A percentile compares a stretch with the other conserved stretches of the same genome.
phyloP scores from a whole-genome alignment of 1,140 invertebrate genomes.

The Trichonephila clavipes region DNA sequence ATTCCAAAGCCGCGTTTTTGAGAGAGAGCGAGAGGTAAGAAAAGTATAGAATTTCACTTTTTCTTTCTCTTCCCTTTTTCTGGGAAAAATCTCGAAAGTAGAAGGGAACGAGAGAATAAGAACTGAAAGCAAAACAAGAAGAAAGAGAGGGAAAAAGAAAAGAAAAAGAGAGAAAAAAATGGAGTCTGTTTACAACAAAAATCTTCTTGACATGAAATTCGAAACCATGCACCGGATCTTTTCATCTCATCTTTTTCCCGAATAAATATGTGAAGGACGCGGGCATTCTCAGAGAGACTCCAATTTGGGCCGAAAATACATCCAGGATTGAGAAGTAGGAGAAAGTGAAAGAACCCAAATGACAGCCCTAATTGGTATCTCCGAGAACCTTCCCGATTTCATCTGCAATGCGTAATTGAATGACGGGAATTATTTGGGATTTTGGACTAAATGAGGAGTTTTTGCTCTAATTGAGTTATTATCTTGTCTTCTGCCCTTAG shows the following conservation, averaged over 20 bases:
- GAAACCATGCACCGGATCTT: conserved; percentile 3
- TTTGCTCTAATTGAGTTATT: conserved; percentile 67
- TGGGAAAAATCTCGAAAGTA: too few relatives aligned
- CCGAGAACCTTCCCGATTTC: neutral
- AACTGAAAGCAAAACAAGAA: neutral
- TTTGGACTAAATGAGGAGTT: conserved; percentile 35
- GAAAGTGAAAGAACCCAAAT: conserved; percentile 45
- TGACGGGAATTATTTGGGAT: conserved; percentile 48
- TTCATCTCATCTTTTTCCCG: conserved; percentile 11
- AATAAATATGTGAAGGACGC: neutral
- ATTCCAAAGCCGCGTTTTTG: neutral
- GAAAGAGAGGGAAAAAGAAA: neutral
- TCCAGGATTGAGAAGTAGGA: neutral
- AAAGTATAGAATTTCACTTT: conserved; percentile 32
- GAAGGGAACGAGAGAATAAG: neutral
- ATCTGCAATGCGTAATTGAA: conserved; percentile 56
- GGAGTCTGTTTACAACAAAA: conserved; percentile 27
- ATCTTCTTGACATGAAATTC: conserved; percentile 13
- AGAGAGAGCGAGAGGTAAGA: neutral
- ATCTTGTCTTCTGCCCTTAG: neutral
- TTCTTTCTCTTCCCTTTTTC: neutral
- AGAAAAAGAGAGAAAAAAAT: neutral
- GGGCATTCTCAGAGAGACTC: neutral
- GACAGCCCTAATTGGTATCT: conserved; percentile 62
- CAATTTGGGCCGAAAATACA: neutral